Evolutionary conservation across 2,888 invertebrate genomes (phyloP), one percentile per base, ranked within the genome.

Genomic region (Argyresthia goedartella): DNA sequence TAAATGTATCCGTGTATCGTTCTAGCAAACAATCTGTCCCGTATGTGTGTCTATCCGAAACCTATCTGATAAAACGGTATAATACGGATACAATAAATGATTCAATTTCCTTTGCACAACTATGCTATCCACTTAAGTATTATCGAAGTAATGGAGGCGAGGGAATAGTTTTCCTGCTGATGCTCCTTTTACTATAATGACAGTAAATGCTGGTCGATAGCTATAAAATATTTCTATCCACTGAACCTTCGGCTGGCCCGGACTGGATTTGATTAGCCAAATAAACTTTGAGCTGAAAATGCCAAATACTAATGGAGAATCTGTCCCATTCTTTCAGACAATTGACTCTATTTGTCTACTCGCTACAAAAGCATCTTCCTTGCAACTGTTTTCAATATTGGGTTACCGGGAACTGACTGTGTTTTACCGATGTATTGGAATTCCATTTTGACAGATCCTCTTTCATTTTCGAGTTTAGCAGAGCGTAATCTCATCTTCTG

Each of bases 141-240:
- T 86, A 86, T 81, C 81, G 81, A 76, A 79, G 85, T 76, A 81
- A 82, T 81, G 81, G 75, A 77, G 63, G 73, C 71, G 71, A 74
- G 72, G 72, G 79, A 82, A 84, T 82, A 82, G 85, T 86, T 86
- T 85, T 84, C 81, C 78, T 81, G 84, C 82, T 82, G 84, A 84
- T 79, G 80, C 76, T 86, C 75, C 81, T 82, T 84, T 84, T 82
- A 82, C 81, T 81, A 82, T 85, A 85, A 85, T 81, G 81, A 82
- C 72, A 75, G 76, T 73, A 77, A 82, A 81, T 74, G 79, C 76
- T 78, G 80, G 81, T 78, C 81, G 81, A 84, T 85, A 85, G 81
- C 84, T 79, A 84, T 85, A 85, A 85, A 50, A 50, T 50, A 50
- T 50, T 41, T 13, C 25, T 50, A 57, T 61, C 52, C 58, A 55